Base-by-base conservation (phyloP, 2,113 vertebrate genomes). In the Tylochromis polylepis region DNA sequence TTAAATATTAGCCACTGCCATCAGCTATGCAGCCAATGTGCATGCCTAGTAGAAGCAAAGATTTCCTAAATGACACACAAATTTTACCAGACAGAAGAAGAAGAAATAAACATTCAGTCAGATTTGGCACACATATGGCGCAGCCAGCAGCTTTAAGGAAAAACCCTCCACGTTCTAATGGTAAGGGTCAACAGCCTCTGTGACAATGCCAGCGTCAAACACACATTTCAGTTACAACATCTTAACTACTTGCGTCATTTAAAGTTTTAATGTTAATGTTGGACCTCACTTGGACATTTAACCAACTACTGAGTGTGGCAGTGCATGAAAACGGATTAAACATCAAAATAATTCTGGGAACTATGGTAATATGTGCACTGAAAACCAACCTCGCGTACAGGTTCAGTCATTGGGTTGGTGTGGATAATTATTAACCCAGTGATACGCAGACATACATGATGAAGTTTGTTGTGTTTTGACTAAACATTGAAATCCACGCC, bases 351-450 rank as follows among this genome's bases (percentile, higher is more conserved):
- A 22, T 8, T 53, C 18, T 60, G 10, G 41, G 41, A 24, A 88
- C 29, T 16, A 29, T 9, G 49, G 2, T 6, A 34, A n/a, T 10
- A 70, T 20, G 49, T 59, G 6, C 56, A 75, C 36, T 27, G 8
- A 16, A 85, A 62, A 4, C 20, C 38, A 11, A 3, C 15, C 22
- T 11, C 0, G 0, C 3, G 5, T 36, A 15, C 18, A 49, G 41
- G 22, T 38, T 16, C 22, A n/a, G 36, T 53, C 77, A 34, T 6
- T 22, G 9, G 36, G 18, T 57, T 3, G 16, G 12, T 18, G 29
- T 27, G 43, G 38, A 20, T 34, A 55, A 56, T 12, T 15, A 2
- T 27, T 9, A 67, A 79, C 55, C 11, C 49, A 27, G 3, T 34
- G 51, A 46, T 20, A 65, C 16, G 5, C 20, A 31, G 10, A 55